Percentiles rank a stretch among this genome's conserved stretches.
Evolutionary conservation across 1,140 invertebrate genomes (phyloP).

Genomic region (Rhagoletis pomonella): DNA sequence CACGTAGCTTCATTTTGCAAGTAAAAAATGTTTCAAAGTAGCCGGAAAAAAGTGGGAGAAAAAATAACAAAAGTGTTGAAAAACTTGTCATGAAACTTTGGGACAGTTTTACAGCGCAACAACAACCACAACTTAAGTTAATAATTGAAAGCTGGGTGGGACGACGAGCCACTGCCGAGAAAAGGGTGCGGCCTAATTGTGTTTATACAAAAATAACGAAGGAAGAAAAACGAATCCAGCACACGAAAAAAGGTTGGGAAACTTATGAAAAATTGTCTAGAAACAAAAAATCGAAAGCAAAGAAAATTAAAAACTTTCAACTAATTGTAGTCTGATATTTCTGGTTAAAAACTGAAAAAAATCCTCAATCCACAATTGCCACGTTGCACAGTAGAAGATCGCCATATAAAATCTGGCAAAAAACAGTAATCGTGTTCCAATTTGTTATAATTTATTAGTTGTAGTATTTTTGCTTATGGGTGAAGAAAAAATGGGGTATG

Average conservation of each 20-base stretch:
- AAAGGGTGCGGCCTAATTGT: neutral
- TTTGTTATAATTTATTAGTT: no score
- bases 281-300: neutral
- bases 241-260: neutral
- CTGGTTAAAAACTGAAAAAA: neutral
- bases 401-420: neutral
- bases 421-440: no score
- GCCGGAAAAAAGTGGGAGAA: neutral
- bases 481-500: no score
- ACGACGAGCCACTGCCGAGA: neutral
- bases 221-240: neutral
- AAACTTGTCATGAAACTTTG: constrained; percentile 30
- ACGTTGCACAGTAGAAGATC: neutral
- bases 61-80: neutral
- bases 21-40: neutral
- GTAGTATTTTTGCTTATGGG: no score
- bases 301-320: neutral
- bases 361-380: neutral
- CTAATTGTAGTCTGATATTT: constrained; percentile 22
- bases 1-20: neutral
- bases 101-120: neutral
- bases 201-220: neutral
- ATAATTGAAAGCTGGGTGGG: neutral
- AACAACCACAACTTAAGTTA: neutral
- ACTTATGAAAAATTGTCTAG: neutral